phyloP scores from a whole-genome alignment of 1,140 invertebrate genomes.

The Antheraea pernyi region DNA sequence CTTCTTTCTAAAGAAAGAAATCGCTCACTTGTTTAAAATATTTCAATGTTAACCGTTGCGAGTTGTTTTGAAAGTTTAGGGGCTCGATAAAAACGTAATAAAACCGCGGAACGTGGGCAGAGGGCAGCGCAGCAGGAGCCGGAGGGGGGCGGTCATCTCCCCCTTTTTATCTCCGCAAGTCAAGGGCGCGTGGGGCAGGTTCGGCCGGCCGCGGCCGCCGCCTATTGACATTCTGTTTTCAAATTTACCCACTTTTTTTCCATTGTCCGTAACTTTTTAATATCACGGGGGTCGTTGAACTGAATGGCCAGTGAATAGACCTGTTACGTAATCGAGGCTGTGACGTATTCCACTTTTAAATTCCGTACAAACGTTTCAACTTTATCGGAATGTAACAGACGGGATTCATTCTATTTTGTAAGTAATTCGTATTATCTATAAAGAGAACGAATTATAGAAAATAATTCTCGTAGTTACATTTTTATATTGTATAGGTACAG shows the following conservation, averaged over 20 bases:
- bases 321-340: conserved; percentile 36
- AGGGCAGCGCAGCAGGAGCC: conserved; percentile 29
- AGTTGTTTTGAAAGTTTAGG: conserved; percentile 41
- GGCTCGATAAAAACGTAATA: conserved; percentile 45
- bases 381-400: too few species aligned
- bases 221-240: conserved; percentile 77
- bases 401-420: background rate
- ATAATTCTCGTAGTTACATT: too few species aligned
- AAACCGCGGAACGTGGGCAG: conserved; percentile 40
- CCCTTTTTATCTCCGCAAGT: conserved; percentile 69
- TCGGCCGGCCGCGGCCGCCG: conserved; percentile 68
- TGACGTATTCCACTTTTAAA: conserved; percentile 25
- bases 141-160: conserved; percentile 59
- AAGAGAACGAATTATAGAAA: too few species aligned
- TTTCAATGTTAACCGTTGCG: conserved; percentile 16
- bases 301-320: conserved; percentile 47
- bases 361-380: conserved; percentile 4
- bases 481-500: too few species aligned
- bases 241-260: conserved; percentile 73
- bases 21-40: background rate
- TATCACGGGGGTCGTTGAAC: conserved; percentile 56
- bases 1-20: background rate
- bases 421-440: too few species aligned
- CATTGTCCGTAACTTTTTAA: conserved; percentile 75
- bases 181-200: conserved; percentile 77